Evolutionary conservation across 2,888 invertebrate genomes (phyloP), one percentile per base, ranked within the genome.

Genomic region (Mylabris sibirica): DNA sequence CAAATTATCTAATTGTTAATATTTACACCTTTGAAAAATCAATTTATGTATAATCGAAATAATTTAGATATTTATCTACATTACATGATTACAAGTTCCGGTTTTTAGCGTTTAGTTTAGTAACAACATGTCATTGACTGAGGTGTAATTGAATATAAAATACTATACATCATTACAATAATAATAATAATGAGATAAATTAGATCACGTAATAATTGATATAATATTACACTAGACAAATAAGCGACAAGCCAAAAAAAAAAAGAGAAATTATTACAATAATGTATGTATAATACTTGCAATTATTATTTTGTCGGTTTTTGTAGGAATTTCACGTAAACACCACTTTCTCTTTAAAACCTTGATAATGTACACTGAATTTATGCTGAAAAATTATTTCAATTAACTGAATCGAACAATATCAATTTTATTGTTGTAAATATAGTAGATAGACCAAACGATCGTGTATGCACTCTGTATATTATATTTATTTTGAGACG

Each of bases 321-420:
- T 57, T 24, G 57, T 57, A 57, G 12, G 57, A 57, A 14, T 57
- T 57, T 57, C 14, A 57, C 57, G 9, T 3, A 57, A 57, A 57
- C 24, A 24, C 22, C 14, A 57, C 57, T 57, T 57, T 57, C 57
- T 24, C 57, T 57, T 57, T 57, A 57, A 41, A 57, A 57, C 57
- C 57, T 57, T 57, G 57, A 57, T 57, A 24, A 53, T 20, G 22
- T 11, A 57, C 5, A 57, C 24, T 24, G 14, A 57, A 57, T 57
- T 57, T 22, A 53, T 11, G 30, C 11, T 53, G 11, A 41, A 41
- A 41, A 41, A 20, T 20, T 17, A 20, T 20, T 49, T 49, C 4
- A 41, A 41, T 41, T 41, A 41, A 14, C 9, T 35, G n/a, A n/a
- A 35, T 35, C 30, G 30, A 35, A 35, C 2, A 35, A 30, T 30